Conservation (phyloP, 2,888 invertebrate species). For the Microdon myrmicae region DNA sequence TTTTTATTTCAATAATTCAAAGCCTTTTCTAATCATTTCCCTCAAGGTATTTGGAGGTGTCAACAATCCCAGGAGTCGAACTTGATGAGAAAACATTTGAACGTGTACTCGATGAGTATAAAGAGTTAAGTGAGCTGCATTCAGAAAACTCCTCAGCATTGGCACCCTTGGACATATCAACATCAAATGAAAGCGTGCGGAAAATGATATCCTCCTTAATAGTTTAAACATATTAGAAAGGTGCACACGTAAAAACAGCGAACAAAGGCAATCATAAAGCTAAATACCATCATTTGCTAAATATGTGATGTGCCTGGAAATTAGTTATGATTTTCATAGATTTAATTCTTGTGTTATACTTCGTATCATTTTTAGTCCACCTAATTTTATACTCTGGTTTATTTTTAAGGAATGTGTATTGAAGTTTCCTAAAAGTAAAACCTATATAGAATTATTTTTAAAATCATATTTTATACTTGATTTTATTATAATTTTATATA, state of each 20-base stretch:
- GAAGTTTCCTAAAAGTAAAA: too few relatives aligned
- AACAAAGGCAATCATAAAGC: neutral
- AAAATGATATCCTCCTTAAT: constrained; percentile 57
- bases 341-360: too few relatives aligned
- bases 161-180: constrained; percentile 46
- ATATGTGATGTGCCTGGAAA: neutral
- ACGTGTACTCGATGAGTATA: constrained; percentile 55
- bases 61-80: constrained; percentile 58
- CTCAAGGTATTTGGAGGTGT: constrained; percentile 61
- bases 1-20: neutral
- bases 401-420: too few relatives aligned
- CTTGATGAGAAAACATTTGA: constrained; percentile 58
- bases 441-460: too few relatives aligned
- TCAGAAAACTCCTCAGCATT: constrained; percentile 40
- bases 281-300: neutral
- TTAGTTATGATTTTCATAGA: neutral
- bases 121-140: constrained; percentile 45
- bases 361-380: too few relatives aligned
- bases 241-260: neutral
- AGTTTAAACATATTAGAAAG: constrained; percentile 19
- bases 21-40: neutral
- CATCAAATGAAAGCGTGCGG: constrained; percentile 56
- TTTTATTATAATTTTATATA: too few relatives aligned
- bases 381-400: too few relatives aligned
- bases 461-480: too few relatives aligned